Percentiles rank a stretch among this genome's conserved stretches.
Evolutionary conservation across 1,140 invertebrate species (phyloP).

Genomic region (Pseudomyrmex gracilis): DNA sequence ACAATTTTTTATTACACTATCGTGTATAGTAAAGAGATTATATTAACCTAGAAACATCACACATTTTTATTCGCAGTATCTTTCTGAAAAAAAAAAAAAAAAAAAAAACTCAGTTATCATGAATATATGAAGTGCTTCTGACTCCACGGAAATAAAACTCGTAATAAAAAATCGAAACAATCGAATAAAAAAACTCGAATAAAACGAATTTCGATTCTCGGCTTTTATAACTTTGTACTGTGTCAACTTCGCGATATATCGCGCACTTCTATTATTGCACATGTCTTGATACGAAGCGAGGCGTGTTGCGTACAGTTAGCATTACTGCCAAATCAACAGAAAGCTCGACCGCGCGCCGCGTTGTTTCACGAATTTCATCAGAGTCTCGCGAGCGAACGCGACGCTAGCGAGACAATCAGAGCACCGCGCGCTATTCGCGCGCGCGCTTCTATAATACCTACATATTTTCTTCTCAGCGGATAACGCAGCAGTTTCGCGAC

Average conservation of each 20-base stretch:
- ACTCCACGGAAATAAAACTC: no score
- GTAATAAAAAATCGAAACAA: no score
- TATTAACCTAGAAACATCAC: no score
- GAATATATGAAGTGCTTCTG: neutral
- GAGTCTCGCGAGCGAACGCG: slow-evolving; percentile 14
- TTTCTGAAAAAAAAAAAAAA: neutral
- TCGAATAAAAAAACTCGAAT: neutral
- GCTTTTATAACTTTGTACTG: slow-evolving; percentile 8
- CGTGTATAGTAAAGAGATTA: no score
- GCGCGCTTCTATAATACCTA: slow-evolving; percentile 1
- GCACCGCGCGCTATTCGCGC: slow-evolving; percentile 18
- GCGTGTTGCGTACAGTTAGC: slow-evolving; percentile 19
- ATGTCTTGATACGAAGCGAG: slow-evolving; percentile 18
- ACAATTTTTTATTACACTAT: no score
- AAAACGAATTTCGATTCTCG: neutral
- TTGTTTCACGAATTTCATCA: slow-evolving; percentile 57
- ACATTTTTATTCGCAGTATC: neutral
- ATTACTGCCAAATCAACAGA: slow-evolving; percentile 51
- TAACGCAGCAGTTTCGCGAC: slow-evolving; percentile 29
- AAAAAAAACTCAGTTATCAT: no score
- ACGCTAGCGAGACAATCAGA: slow-evolving; percentile 44
- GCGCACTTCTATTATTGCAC: slow-evolving; percentile 1
- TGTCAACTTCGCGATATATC: neutral
- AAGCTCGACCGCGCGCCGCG: slow-evolving; percentile 29
- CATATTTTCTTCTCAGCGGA: slow-evolving; percentile 47